Evolutionary conservation across 2,113 vertebrate species (phyloP).

Genomic region (Progne subis): DNA sequence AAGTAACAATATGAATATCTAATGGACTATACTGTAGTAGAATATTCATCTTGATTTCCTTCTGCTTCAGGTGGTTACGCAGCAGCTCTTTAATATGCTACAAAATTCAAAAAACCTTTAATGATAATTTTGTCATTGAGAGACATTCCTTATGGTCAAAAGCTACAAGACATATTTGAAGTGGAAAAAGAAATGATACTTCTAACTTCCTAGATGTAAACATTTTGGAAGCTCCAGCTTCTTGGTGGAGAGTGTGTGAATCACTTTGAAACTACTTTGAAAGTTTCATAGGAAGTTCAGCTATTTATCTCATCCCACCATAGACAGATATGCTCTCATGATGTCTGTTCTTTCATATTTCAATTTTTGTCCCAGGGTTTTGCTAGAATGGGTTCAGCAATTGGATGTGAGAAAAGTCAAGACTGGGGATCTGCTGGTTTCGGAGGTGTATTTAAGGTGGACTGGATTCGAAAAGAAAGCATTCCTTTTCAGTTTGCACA

Average conservation of each 20-base stretch:
- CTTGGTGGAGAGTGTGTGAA: not conserved
- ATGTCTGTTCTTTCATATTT: not conserved
- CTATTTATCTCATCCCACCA: not conserved
- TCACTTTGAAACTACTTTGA: not conserved
- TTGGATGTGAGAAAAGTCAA: conserved; percentile 83
- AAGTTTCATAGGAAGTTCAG: not conserved
- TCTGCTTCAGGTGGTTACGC: not conserved
- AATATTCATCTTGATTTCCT: not conserved
- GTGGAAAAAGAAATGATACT: not conserved
- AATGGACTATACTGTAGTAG: not conserved
- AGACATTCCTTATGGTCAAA: not conserved
- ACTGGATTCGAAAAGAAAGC: conserved; percentile 88
- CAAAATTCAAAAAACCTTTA: not conserved
- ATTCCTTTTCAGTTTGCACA: conserved; percentile 86
- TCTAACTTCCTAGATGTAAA: not conserved
- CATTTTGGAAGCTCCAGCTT: not conserved
- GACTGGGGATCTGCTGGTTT: conserved; percentile 89
- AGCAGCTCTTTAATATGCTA: not conserved
- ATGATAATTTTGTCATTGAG: not conserved
- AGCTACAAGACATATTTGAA: not conserved
- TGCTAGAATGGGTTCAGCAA: conserved; percentile 87
- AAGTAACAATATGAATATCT: not conserved
- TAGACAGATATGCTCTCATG: not conserved
- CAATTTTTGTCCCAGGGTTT: conserved; percentile 80
- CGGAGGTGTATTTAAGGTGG: conserved; percentile 87